A percentile compares a stretch with the other conserved stretches of the same genome.
Evolutionary conservation across 1,140 invertebrate genomes (phyloP).

Genomic region (Diorhabda elongata): DNA sequence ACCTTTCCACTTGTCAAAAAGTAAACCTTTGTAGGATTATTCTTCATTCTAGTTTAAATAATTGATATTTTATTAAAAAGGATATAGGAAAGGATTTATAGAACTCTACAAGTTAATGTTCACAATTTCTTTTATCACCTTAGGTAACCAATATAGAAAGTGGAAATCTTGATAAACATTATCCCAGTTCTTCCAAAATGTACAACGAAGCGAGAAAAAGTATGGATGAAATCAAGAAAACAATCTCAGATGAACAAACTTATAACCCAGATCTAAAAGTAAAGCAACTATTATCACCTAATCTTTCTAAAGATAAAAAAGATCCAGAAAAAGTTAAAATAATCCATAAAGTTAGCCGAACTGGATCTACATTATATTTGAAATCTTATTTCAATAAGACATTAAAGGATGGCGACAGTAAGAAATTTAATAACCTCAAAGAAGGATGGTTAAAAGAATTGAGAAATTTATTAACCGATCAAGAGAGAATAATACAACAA

Average conservation of each 20-base stretch:
- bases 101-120: too few relatives aligned
- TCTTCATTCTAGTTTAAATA: too few relatives aligned
- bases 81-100: too few relatives aligned
- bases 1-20: too few relatives aligned
- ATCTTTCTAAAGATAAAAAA: not conserved
- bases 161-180: too few relatives aligned
- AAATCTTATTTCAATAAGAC: slow-evolving; percentile 33
- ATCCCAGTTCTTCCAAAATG: slow-evolving; percentile 8
- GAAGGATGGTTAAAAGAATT: slow-evolving; percentile 41
- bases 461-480: slow-evolving; percentile 36
- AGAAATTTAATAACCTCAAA: slow-evolving; percentile 26
- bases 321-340: slow-evolving; percentile 23
- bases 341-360: slow-evolving; percentile 34
- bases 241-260: not conserved
- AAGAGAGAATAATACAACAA: slow-evolving; percentile 42
- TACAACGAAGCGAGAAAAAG: not conserved
- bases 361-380: slow-evolving; percentile 29
- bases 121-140: too few relatives aligned
- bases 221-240: slow-evolving; percentile 5
- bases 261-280: slow-evolving; percentile 17
- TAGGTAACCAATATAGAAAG: too few relatives aligned
- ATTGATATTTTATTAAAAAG: too few relatives aligned
- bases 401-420: slow-evolving; percentile 15
- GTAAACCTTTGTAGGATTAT: too few relatives aligned
- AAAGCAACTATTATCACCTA: slow-evolving; percentile 22